These are phyloP conservation scores for Pempheris klunzingeri DNA, from an alignment of 2,797 vertebrate species.

Conservation along the genomic window DNA sequence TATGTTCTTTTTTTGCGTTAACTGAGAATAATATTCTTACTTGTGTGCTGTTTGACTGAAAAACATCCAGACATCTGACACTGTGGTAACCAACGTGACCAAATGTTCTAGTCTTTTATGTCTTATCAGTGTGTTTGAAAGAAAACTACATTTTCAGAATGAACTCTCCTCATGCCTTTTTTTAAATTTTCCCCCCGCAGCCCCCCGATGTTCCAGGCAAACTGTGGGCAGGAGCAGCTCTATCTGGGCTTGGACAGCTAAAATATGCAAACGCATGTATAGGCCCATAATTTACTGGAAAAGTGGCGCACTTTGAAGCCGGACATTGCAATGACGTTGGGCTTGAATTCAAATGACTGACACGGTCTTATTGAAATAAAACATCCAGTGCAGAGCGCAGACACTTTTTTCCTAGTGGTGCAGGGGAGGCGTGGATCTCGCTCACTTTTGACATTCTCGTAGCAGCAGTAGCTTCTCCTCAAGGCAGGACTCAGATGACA, in stretches of 20 bases:
- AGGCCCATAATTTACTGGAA: constrained; percentile 60
- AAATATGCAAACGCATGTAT: constrained; percentile 37
- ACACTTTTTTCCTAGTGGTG: constrained; percentile 75
- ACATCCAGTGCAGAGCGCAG: constrained; percentile 77
- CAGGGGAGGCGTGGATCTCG: constrained; percentile 87
- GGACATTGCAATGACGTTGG: constrained; percentile 83
- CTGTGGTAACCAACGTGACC: neutral
- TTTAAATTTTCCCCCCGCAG: neutral
- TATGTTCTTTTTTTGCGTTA: neutral
- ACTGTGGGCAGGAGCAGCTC: constrained; percentile 9
- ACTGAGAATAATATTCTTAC: neutral
- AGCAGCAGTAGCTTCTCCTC: constrained; percentile 84
- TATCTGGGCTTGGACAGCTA: constrained; percentile 2
- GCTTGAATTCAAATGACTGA: constrained; percentile 82
- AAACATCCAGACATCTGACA: neutral
- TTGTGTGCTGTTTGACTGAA: neutral
- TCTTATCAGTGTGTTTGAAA: neutral
- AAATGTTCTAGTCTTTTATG: neutral
- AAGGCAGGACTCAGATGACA: constrained; percentile 85
- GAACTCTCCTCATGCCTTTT: no score
- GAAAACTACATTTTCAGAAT: constrained; percentile 1
- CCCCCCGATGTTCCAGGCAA: constrained; percentile 15
- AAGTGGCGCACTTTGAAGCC: constrained; percentile 67
- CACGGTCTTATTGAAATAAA: constrained; percentile 85
- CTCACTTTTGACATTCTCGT: constrained; percentile 84